These are phyloP conservation scores for Eilema caniola DNA, from an alignment of 2,888 invertebrate species.

Conservation along the genomic window DNA sequence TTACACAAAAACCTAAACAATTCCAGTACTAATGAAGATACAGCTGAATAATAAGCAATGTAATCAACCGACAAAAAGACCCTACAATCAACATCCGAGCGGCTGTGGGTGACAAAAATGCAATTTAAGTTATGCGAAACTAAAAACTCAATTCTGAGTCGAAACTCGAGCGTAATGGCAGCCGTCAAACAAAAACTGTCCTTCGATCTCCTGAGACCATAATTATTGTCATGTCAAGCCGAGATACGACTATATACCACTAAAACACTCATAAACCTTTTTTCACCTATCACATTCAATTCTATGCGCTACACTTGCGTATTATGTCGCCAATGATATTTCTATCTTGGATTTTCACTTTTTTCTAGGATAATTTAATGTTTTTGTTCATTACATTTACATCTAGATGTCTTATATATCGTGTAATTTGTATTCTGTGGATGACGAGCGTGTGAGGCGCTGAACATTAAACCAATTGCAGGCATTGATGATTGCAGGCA, in stretches of 20 bases:
- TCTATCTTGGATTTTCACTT: constrained; percentile 70
- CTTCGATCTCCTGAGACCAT: constrained; percentile 75
- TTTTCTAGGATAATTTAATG: constrained; percentile 59
- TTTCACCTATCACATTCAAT: constrained; percentile 63
- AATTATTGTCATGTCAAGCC: constrained; percentile 81
- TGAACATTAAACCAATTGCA: constrained; percentile 14
- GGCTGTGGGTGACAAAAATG: constrained; percentile 83
- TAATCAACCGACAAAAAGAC: constrained; percentile 72
- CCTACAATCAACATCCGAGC: constrained; percentile 61
- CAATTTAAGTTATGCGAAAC: constrained; percentile 81
- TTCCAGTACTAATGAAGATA: constrained; percentile 77
- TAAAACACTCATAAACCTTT: constrained; percentile 57
- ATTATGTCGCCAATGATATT: constrained; percentile 70
- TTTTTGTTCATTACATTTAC: constrained; percentile 62
- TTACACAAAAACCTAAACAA: constrained; percentile 55
- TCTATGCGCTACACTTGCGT: constrained; percentile 61
- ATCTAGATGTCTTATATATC: constrained; percentile 64
- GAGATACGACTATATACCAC: constrained; percentile 50
- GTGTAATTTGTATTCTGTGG: constrained; percentile 52
- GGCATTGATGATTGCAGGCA: not conserved
- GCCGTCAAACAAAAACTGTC: constrained; percentile 67
- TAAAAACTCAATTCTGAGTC: constrained; percentile 79
- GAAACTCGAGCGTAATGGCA: constrained; percentile 69
- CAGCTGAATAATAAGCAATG: constrained; percentile 71
- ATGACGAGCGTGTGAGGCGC: constrained; percentile 40